Evolutionary conservation across 2,113 vertebrate species (phyloP).

Genomic region (Cettia cetti): DNA sequence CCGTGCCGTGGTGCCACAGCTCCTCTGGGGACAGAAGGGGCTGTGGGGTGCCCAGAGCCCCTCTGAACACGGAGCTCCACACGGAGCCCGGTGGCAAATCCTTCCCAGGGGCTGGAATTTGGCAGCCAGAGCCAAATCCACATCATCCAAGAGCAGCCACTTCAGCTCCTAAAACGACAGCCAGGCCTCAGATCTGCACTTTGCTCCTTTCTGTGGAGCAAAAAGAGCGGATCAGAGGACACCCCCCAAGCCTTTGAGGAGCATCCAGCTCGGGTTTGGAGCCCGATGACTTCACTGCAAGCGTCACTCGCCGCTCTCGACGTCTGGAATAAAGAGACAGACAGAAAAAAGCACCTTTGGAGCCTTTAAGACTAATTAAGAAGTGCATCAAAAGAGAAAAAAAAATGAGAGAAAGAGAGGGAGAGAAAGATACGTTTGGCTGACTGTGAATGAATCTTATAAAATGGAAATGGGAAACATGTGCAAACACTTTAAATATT

Average conservation of each 20-base stretch:
- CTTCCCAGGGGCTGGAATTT: not conserved
- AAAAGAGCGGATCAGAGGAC: constrained; percentile 50
- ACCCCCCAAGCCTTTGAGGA: constrained; percentile 52
- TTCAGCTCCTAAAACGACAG: not conserved
- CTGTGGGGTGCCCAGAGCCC: not conserved
- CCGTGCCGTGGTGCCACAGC: not conserved
- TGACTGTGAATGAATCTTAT: constrained; percentile 58
- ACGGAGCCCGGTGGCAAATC: not conserved
- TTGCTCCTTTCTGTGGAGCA: constrained; percentile 1
- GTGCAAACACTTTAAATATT: constrained; percentile 33
- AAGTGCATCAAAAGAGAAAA: constrained; percentile 24
- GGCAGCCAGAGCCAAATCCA: not conserved
- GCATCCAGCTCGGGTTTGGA: constrained; percentile 37
- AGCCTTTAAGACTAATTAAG: constrained; percentile 47
- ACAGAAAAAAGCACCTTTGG: constrained; percentile 41
- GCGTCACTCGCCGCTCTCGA: not conserved
- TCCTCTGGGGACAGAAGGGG: not conserved
- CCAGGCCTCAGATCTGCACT: constrained; percentile 35
- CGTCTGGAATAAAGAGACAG: constrained; percentile 6
- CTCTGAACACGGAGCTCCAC: not conserved
- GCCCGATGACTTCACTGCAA: constrained; percentile 31
- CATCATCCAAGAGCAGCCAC: not conserved
- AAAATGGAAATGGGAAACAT: constrained; percentile 65
- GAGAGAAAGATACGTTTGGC: constrained; percentile 49
- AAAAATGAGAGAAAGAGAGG: not conserved